Evolutionary conservation across 1,140 invertebrate species (phyloP), one percentile per base, ranked within the genome.

Genomic region (Pseudobourletiella spinata): DNA sequence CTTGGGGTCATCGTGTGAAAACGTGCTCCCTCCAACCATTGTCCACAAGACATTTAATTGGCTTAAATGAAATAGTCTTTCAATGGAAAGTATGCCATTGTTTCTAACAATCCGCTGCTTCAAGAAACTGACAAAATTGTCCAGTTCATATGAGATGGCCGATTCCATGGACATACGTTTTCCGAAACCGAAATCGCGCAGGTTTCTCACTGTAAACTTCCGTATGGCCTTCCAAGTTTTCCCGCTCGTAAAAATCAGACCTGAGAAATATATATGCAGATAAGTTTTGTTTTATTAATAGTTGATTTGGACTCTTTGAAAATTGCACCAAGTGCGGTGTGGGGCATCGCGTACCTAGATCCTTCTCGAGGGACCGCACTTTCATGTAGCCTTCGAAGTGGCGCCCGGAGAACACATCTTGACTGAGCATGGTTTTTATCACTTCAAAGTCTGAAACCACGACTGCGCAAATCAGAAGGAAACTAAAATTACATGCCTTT

Each of bases 141-240:
- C 8, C 14, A 61, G 3, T 29, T 61, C 59, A 51, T 6, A 3
- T 2, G 56, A 4, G 3, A 61, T 57, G 11, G 24, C 18, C 4
- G 22, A 6, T 24, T 52, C 39, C 59, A 61, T 61, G 4, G 48
- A 11, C 20, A 57, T n/a, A 16, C 26, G 25, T 29, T 61, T 61
- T 3, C 59, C 59, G 30, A 61, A 61, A 42, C 59, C 59, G 39
- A 61, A 61, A 16, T 61, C 59, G n/a, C 59, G 6, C 16, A 61
- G n/a, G 48, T 54, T 52, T 15, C 29, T 46, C 4, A 61, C 39
- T 8, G 51, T 61, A 32, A 56, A 61, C 6, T 43, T 8, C 3
- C 51, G 46, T 3, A 32, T 20, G n/a, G 8, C 51, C 39, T 59
- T 11, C 59, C 59, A 61, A 15, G 26, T 4, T 6, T 61, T 35